Conservation (phyloP, 2,888 invertebrate species). For the Mesorhabditis spiculigera region DNA sequence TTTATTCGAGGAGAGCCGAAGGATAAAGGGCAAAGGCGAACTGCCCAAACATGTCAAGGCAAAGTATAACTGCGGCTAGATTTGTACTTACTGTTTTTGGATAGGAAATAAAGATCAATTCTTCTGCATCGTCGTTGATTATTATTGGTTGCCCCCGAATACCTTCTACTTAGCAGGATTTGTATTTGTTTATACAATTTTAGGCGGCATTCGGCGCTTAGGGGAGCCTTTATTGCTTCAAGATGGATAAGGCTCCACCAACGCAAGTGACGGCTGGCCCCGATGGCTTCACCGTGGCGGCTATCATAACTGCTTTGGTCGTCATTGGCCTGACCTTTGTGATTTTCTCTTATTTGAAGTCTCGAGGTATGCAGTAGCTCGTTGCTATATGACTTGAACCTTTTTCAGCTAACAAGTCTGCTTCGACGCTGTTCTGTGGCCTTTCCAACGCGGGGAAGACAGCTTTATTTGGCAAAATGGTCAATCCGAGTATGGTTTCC, state of each 20-base stretch:
- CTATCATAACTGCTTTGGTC: conserved; percentile 21
- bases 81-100: conserved; percentile 8
- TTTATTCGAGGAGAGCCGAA: conserved; percentile 74
- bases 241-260: too few species aligned
- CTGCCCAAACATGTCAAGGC: conserved; percentile 44
- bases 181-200: too few species aligned
- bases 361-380: too few species aligned
- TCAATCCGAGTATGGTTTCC: conserved; percentile 55
- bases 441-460: conserved; percentile 88
- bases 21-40: conserved; percentile 69
- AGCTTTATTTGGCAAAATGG: conserved; percentile 75
- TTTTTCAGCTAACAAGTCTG: too few species aligned
- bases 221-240: too few species aligned
- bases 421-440: conserved; percentile 62
- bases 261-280: too few species aligned
- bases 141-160: too few species aligned
- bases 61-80: conserved; percentile 34
- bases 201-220: too few species aligned
- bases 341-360: conserved; percentile 7
- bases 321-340: conserved; percentile 10
- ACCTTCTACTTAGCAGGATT: too few species aligned
- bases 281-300: conserved; percentile 16
- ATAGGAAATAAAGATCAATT: too few species aligned
- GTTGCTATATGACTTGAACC: too few species aligned
- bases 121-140: too few species aligned